phyloP scores from a whole-genome alignment of 2,888 invertebrate genomes.

The Syritta pipiens region DNA sequence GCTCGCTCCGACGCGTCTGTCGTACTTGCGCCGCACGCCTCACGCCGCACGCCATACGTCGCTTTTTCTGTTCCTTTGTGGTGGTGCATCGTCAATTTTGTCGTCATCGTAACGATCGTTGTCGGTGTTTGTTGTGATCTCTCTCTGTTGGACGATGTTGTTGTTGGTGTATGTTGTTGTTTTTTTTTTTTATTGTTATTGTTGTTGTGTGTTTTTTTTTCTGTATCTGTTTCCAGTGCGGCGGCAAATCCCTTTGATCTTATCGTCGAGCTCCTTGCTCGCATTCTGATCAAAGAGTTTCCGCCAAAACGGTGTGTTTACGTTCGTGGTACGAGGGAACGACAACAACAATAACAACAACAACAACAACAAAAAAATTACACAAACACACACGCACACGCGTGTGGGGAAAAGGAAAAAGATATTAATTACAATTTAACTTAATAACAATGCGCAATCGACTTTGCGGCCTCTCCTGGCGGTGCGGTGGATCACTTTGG shows the following conservation, averaged over 20 bases:
- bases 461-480: constrained; percentile 18
- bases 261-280: constrained; percentile 79
- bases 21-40: constrained; percentile 11
- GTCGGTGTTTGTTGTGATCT: constrained; percentile 64
- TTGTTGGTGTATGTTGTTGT: too few relatives aligned
- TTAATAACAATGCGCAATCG: constrained; percentile 65
- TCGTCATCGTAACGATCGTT: constrained; percentile 32
- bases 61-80: constrained; percentile 1
- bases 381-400: constrained; percentile 56
- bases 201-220: constrained; percentile 58
- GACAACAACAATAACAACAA: constrained; percentile 67
- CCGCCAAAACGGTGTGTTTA: constrained; percentile 77
- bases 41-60: background rate
- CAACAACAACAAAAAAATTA: constrained; percentile 60
- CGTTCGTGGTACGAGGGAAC: constrained; percentile 71
- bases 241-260: constrained; percentile 79
- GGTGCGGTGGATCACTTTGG: background rate
- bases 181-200: constrained; percentile 48
- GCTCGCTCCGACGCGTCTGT: constrained; percentile 46
- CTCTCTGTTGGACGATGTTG: too few relatives aligned
- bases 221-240: constrained; percentile 70
- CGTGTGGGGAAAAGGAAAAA: constrained; percentile 30
- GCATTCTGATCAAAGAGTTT: constrained; percentile 80
- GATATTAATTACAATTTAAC: constrained; percentile 67
- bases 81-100: constrained; percentile 15